phyloP scores from a whole-genome alignment of 2,888 invertebrate species.

The Cephus nigrinus region DNA sequence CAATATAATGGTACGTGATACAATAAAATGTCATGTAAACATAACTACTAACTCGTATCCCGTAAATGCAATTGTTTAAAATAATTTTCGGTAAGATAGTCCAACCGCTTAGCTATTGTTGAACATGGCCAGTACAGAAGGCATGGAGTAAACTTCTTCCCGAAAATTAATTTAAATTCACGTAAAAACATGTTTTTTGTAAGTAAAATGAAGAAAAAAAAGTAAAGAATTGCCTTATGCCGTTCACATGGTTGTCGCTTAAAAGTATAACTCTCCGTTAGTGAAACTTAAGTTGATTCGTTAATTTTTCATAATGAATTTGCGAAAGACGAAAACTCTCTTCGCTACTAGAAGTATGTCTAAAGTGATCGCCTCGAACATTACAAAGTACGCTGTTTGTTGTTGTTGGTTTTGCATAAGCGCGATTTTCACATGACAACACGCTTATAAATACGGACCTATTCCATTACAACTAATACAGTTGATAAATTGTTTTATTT shows the following conservation, averaged over 20 bases:
- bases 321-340: background rate
- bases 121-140: background rate
- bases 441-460: constrained; percentile 16
- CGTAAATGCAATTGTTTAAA: background rate
- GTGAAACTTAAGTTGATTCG: background rate
- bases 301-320: background rate
- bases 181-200: background rate
- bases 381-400: background rate
- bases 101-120: background rate
- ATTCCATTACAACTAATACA: constrained; percentile 14
- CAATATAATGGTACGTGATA: background rate
- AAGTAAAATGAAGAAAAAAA: background rate
- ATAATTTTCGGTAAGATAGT: background rate
- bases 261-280: background rate
- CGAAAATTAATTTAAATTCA: background rate
- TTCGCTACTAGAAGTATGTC: background rate
- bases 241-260: background rate
- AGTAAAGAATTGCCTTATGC: background rate
- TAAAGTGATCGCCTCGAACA: background rate
- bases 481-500: constrained; percentile 3
- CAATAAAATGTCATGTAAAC: background rate
- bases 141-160: background rate
- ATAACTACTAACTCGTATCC: background rate
- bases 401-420: background rate
- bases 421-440: background rate